Evolutionary conservation across 2,113 vertebrate genomes (phyloP).

Genomic region (Danio rerio): DNA sequence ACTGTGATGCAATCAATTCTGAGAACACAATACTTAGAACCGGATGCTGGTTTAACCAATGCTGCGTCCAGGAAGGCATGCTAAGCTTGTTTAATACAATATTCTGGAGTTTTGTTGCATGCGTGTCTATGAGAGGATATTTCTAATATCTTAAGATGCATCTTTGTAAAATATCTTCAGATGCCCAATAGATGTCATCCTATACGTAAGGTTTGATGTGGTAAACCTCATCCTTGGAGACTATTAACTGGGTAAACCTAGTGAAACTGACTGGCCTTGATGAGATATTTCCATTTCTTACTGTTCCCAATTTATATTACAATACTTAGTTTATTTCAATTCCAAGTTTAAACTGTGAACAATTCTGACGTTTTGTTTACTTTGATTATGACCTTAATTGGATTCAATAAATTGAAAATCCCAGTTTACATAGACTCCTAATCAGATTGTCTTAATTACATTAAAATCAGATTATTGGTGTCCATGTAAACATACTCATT

Average conservation of each 20-base stretch:
- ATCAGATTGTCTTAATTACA: too few relatives aligned
- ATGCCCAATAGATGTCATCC: not conserved
- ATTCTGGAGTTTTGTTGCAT: not conserved
- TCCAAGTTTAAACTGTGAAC: too few relatives aligned
- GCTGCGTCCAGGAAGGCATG: not conserved
- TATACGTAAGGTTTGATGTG: not conserved
- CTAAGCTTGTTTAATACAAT: not conserved
- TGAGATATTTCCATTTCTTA: not conserved
- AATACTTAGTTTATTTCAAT: too few relatives aligned
- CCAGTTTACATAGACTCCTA: too few relatives aligned
- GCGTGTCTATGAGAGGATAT: not conserved
- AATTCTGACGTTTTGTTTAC: too few relatives aligned
- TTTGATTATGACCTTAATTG: too few relatives aligned
- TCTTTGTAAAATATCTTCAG: too few relatives aligned
- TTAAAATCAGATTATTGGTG: too few relatives aligned
- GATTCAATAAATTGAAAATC: too few relatives aligned
- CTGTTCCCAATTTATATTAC: not conserved
- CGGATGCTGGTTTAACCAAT: conserved; percentile 61
- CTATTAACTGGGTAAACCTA: not conserved
- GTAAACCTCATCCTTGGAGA: not conserved
- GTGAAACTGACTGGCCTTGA: not conserved
- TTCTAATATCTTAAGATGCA: too few relatives aligned
- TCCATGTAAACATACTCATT: too few relatives aligned
- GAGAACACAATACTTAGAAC: conserved; percentile 79
- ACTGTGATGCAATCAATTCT: conserved; percentile 63